Base-by-base conservation (phyloP, 1,140 invertebrate species). In the Meloidogyne exigua region DNA sequence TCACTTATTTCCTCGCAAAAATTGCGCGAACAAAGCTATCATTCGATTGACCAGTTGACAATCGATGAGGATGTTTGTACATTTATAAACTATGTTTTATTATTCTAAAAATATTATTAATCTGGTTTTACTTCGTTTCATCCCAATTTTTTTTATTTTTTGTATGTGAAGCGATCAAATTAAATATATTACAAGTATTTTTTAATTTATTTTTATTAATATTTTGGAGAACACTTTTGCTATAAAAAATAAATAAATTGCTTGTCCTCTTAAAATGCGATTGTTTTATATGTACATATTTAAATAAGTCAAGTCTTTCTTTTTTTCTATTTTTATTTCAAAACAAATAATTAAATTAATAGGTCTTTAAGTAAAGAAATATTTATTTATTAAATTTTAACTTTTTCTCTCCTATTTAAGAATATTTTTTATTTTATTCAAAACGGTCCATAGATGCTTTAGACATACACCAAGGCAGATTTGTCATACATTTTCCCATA, bases 401-500 rank as follows among this genome's bases (percentile, higher is more conserved):
- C 9, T 15, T 44, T 44, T 44, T 44, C 4, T 44, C 49, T 7
- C 21, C 13, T 57, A 57, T 57, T 18, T 49, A 5, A 49, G 18
- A 18, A 18, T n/a, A 57, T 57, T 7, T 57, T n/a, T n/a, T 57
- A 5, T 57, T n/a, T 57, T 57, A 57, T 9, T 57, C 49, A 57
- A 57, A 18, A 15, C 49, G 7, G 18, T 57, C 49, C 49, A 57
- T n/a, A 57, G 49, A 57, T n/a, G 18, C 49, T 57, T 57, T 18
- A 7, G 49, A 57, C 18, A 57, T 57, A 57, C 49, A 57, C 49
- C 49, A 57, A n/a, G 49, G 49, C 49, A 57, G n/a, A 67, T 81
- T 79, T 13, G 25, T 66, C 1, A 64, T 69, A 76, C 71, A 66
- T 39, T 79, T 63, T 28, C 74, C 70, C 79, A 82, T 80, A 57